Percentiles rank a stretch among this genome's conserved stretches.
phyloP scores from a whole-genome alignment of 2,113 vertebrate species.

The Pteropus alecto region DNA sequence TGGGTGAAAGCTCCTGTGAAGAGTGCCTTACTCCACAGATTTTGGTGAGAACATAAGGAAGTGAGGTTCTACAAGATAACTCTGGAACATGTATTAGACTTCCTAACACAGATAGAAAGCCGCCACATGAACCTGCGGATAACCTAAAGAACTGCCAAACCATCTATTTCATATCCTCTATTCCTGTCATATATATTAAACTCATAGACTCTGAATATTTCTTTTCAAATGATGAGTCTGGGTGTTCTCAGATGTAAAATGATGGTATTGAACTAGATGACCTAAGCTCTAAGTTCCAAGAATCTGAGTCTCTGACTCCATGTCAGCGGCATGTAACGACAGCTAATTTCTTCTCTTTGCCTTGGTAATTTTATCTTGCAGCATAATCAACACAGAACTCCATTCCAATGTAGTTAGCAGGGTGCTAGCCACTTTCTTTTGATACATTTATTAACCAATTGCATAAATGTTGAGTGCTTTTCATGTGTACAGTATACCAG shows the following conservation, averaged over 20 bases:
- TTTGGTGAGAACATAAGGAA: not conserved
- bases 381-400: not conserved
- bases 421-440: not conserved
- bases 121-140: not conserved
- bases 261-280: not conserved
- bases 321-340: not conserved
- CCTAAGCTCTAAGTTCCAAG: not conserved
- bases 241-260: not conserved
- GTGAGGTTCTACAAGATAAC: not conserved
- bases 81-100: not conserved
- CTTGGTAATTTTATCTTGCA: not conserved
- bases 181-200: not conserved
- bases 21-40: not conserved
- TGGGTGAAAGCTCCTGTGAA: not conserved
- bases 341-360: not conserved
- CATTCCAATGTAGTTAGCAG: not conserved
- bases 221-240: not conserved
- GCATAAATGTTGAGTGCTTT: not conserved
- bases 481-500: not conserved
- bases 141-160: not conserved
- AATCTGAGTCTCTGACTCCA: not conserved
- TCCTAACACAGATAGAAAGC: not conserved
- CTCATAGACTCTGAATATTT: not conserved
- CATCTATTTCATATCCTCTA: not conserved
- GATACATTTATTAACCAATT: not conserved